These are phyloP conservation scores for Lydus trimaculatus DNA, from an alignment of 2,888 invertebrate species.

Conservation along the genomic window DNA sequence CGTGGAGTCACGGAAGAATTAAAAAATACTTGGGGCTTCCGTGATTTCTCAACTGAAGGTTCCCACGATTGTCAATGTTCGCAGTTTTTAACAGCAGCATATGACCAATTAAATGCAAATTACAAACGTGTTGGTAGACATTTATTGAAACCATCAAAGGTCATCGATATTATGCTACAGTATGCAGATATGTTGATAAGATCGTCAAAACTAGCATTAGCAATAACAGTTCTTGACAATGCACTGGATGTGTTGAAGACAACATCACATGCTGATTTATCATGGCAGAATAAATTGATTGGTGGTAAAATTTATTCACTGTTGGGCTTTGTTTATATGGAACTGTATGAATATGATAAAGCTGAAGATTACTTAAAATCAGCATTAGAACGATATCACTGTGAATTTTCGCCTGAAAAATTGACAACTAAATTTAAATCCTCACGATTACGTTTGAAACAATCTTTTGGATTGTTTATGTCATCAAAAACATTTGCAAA, in stretches of 20 bases:
- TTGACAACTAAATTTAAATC: constrained; percentile 49
- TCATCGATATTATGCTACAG: constrained; percentile 66
- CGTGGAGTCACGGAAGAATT: no score
- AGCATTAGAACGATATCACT: constrained; percentile 56
- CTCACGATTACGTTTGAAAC: constrained; percentile 46
- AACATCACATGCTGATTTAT: constrained; percentile 33
- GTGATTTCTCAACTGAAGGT: constrained; percentile 63
- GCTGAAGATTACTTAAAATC: constrained; percentile 54
- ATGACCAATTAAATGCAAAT: constrained; percentile 67
- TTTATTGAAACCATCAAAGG: constrained; percentile 45
- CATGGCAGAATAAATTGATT: constrained; percentile 56
- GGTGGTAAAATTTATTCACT: constrained; percentile 60
- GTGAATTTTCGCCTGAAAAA: no score
- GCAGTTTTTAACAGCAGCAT: constrained; percentile 65
- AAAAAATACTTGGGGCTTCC: constrained; percentile 11
- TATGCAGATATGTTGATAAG: constrained; percentile 67
- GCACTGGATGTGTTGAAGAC: constrained; percentile 52
- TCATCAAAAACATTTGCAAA: constrained; percentile 45
- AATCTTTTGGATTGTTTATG: constrained; percentile 52
- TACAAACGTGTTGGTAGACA: constrained; percentile 69
- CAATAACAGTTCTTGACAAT: constrained; percentile 64
- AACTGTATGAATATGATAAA: constrained; percentile 57
- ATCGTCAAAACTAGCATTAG: constrained; percentile 65
- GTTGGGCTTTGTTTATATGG: constrained; percentile 58
- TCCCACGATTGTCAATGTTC: constrained; percentile 67